These are phyloP conservation scores for Hyperoodon ampullatus DNA, from an alignment of 2,113 vertebrate species.

Conservation along the genomic window DNA sequence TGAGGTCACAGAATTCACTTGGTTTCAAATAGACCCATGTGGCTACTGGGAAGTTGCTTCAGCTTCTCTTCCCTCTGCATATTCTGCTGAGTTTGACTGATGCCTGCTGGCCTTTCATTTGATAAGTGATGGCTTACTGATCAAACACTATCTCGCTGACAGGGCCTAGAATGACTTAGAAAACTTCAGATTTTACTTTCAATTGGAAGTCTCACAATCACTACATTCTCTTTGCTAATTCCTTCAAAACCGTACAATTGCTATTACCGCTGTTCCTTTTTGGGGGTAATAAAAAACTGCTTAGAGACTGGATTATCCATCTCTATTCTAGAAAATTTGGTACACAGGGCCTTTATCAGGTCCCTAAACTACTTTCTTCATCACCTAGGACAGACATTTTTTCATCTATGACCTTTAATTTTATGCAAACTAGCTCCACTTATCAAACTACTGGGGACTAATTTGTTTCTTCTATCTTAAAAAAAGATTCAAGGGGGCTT, in stretches of 20 bases:
- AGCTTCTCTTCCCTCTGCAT: slow-evolving; percentile 35
- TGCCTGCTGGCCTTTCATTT: slow-evolving; percentile 71
- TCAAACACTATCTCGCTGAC: slow-evolving; percentile 55
- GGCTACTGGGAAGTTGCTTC: slow-evolving; percentile 6
- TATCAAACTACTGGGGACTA: slow-evolving; percentile 35
- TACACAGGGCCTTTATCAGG: not conserved
- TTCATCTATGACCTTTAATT: slow-evolving; percentile 42
- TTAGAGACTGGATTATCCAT: slow-evolving; percentile 10
- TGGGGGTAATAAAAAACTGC: not conserved
- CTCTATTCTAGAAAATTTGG: slow-evolving; percentile 40
- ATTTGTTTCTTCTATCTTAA: slow-evolving; percentile 48
- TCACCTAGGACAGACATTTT: not conserved
- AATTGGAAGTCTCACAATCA: slow-evolving; percentile 23
- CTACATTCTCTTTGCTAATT: slow-evolving; percentile 59
- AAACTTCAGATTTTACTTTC: slow-evolving; percentile 50
- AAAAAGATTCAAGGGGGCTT: not conserved
- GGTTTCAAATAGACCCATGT: slow-evolving; percentile 51
- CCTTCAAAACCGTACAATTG: slow-evolving; percentile 49
- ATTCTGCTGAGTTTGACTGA: slow-evolving; percentile 56
- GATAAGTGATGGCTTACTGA: slow-evolving; percentile 65
- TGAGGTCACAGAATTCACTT: slow-evolving; percentile 29
- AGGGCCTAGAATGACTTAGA: slow-evolving; percentile 39
- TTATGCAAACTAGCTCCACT: slow-evolving; percentile 44
- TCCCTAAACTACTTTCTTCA: slow-evolving; percentile 39
- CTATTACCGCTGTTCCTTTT: not conserved